Conservation (phyloP, 2,888 invertebrate species). For the Corythucha ciliata region DNA sequence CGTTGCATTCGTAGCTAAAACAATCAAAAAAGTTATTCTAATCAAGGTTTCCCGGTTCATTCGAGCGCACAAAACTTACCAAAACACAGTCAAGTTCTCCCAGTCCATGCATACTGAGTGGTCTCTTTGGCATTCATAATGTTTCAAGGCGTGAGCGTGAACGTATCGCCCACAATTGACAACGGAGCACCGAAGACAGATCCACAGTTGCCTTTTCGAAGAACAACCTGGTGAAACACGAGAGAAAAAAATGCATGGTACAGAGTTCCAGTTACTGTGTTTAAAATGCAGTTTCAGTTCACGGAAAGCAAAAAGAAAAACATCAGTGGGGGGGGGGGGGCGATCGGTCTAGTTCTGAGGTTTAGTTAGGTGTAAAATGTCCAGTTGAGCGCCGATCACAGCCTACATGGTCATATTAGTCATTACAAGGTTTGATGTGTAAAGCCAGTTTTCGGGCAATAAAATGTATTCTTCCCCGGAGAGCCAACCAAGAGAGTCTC, state of each 20-base stretch:
- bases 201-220: slow-evolving; percentile 59
- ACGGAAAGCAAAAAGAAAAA: background rate
- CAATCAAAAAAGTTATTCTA: slow-evolving; percentile 9
- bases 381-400: background rate
- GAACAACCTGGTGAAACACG: slow-evolving; percentile 45
- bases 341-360: background rate
- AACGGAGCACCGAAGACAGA: slow-evolving; percentile 64
- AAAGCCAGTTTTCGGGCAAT: too few species aligned
- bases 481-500: too few species aligned
- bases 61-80: slow-evolving; percentile 49
- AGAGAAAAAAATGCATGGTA: too few species aligned
- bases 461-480: too few species aligned
- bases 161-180: slow-evolving; percentile 69
- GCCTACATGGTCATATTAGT: background rate
- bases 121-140: slow-evolving; percentile 48
- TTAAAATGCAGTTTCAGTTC: background rate
- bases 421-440: too few species aligned
- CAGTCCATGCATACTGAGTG: slow-evolving; percentile 72
- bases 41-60: background rate
- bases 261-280: too few species aligned
- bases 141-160: slow-evolving; percentile 63
- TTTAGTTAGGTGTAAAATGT: background rate
- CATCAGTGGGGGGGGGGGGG: background rate
- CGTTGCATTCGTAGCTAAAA: slow-evolving; percentile 51
- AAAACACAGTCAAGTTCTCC: slow-evolving; percentile 62